These are phyloP conservation scores for Agyllia agylla DNA, from an alignment of 2,888 invertebrate species.

Conservation along the genomic window DNA sequence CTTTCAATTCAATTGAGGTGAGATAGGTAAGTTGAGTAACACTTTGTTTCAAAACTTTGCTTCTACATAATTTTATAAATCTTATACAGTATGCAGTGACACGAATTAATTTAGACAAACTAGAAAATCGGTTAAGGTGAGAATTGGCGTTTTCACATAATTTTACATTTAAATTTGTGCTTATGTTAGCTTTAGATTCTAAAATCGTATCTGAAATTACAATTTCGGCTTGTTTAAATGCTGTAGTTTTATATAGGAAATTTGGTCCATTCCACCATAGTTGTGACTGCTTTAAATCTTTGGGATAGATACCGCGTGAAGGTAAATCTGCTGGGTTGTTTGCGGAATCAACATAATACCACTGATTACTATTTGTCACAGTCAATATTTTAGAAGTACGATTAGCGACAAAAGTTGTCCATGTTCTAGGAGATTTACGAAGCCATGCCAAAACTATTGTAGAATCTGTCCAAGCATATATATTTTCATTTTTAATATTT, in stretches of 20 bases:
- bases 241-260: background rate
- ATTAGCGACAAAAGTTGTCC: conserved; percentile 74
- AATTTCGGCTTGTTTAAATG: background rate
- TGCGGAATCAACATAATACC: conserved; percentile 53
- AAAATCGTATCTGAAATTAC: background rate
- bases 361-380: conserved; percentile 18
- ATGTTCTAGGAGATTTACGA: conserved; percentile 43
- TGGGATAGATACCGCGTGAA: conserved; percentile 30
- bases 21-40: background rate
- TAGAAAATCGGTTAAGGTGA: background rate
- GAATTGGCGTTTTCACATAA: background rate
- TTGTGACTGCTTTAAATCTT: conserved; percentile 21
- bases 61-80: background rate
- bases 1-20: conserved; percentile 8
- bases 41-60: background rate
- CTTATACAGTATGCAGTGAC: conserved; percentile 30
- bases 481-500: background rate
- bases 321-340: conserved; percentile 78
- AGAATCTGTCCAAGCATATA: conserved; percentile 63
- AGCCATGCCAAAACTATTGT: conserved; percentile 67
- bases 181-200: background rate
- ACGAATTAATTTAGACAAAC: conserved; percentile 4
- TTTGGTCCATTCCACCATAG: conserved; percentile 53
- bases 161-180: background rate
- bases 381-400: conserved; percentile 47